A percentile compares a stretch with the other conserved stretches of the same genome.
These are phyloP conservation scores for Junonia oenone DNA, from an alignment of 2,888 invertebrate species.

Conservation along the genomic window DNA sequence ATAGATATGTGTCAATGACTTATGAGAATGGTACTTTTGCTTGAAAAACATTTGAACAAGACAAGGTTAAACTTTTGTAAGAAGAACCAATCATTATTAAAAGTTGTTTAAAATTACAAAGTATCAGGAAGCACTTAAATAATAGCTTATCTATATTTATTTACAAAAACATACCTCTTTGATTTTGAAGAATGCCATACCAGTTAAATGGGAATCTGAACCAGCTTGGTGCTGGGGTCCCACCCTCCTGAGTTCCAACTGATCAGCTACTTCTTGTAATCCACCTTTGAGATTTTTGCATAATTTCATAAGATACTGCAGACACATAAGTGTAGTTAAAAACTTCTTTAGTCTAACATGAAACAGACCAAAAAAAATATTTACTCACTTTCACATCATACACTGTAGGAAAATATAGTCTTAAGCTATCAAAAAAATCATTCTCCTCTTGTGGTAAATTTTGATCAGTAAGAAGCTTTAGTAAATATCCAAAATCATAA, in stretches of 20 bases:
- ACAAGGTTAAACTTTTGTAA: no score
- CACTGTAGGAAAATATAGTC: constrained; percentile 94
- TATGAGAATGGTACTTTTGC: no score
- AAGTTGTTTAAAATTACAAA: no score
- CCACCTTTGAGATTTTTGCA: constrained; percentile 98
- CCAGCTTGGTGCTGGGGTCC: constrained; percentile 99
- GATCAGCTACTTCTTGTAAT: constrained; percentile 96
- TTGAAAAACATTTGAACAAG: no score
- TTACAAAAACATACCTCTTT: constrained; percentile 43
- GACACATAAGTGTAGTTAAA: constrained; percentile 9
- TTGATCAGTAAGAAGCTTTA: constrained; percentile 93
- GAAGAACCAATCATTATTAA: no score
- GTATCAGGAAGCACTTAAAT: no score
- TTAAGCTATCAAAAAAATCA: constrained; percentile 93
- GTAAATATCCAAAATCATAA: constrained; percentile 97
- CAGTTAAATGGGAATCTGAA: constrained; percentile 97
- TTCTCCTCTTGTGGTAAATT: constrained; percentile 93
- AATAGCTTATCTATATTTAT: no score
- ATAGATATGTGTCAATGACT: no score
- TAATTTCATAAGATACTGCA: constrained; percentile 94
- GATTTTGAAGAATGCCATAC: constrained; percentile 94
- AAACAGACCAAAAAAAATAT: background rate
- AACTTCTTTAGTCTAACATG: background rate
- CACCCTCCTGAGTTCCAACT: constrained; percentile 91
- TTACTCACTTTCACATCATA: constrained; percentile 92